Conservation (phyloP, 2,797 vertebrate species). For the Leptoclinus maculatus region DNA sequence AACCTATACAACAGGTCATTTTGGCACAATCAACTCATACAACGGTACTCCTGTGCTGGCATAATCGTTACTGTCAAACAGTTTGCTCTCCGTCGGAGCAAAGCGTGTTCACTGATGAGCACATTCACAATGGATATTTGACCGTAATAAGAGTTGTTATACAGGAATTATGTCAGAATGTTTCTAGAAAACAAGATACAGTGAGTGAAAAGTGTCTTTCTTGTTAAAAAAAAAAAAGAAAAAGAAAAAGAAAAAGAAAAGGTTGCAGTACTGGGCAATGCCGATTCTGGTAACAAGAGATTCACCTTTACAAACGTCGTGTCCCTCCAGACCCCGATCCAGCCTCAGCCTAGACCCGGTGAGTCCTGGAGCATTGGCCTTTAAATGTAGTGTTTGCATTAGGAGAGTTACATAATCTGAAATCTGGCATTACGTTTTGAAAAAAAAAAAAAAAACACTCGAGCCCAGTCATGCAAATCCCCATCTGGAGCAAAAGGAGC, state of each 20-base stretch:
- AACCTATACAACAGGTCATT: conserved; percentile 81
- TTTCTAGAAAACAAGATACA: conserved; percentile 61
- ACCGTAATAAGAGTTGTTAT: conserved; percentile 56
- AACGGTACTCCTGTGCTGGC: conserved; percentile 72
- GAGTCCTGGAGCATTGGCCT: conserved; percentile 24
- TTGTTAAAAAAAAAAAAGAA: neutral
- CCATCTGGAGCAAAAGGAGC: conserved; percentile 34
- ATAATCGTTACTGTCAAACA: conserved; percentile 56
- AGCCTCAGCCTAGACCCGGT: conserved; percentile 20
- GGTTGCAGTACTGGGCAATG: conserved; percentile 42
- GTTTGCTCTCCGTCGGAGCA: conserved; percentile 58
- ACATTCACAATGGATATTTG: conserved; percentile 52
- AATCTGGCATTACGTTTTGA: conserved; percentile 23
- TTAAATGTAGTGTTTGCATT: conserved; percentile 68
- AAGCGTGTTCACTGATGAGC: conserved; percentile 53
- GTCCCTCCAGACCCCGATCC: conserved; percentile 11
- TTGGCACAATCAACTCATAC: conserved; percentile 84
- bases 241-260: too few species aligned
- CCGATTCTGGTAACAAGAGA: conserved; percentile 28
- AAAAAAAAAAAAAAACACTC: conserved; percentile 21
- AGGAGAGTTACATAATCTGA: conserved; percentile 24
- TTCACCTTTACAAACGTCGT: conserved; percentile 17
- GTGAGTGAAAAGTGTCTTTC: conserved; percentile 39
- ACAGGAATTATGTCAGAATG: conserved; percentile 65
- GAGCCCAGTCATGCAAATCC: conserved; percentile 36